Evolutionary conservation across 2,113 vertebrate species (phyloP), one percentile per base, ranked within the genome.

Genomic region (Lophius piscatorius): DNA sequence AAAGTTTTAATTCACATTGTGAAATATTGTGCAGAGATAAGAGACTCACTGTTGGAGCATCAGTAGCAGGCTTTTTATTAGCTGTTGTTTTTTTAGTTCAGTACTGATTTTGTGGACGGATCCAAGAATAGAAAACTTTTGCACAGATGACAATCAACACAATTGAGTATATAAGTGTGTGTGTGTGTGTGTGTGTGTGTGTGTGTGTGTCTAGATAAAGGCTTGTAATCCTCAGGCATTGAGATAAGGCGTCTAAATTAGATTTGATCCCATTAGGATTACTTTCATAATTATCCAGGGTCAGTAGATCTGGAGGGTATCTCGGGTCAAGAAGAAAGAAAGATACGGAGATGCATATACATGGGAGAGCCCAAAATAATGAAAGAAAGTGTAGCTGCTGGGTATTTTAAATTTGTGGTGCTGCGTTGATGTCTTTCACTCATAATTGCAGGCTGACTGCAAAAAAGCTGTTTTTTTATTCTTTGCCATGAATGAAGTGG

Each of bases 221-320:
- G 58, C 28, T 22, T 23, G 26, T 88, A 87, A 88, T 89, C 88
- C 75, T 42, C 40, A 63, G 22, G 44, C 40, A 9, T 50, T 56
- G 24, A 89, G 65, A 79, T 72, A 71, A 78, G 44, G 44, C n/a
- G 63, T 79, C 62, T n/a, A 68, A 87, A 87, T 84, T 84, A 89
- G 81, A 71, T 66, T 47, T 81, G 57, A 91, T 90, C 86, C 80
- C 80, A 83, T 90, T 90, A 87, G 80, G 72, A 75, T 73, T 70
- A 86, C 80, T 74, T 44, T 63, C 52, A 52, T 57, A 80, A 73
- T 64, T 42, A 78, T 56, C 59, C 41, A n/a, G 11, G 45, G 52
- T 63, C 14, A 48, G 38, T 46, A 63, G 70, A 74, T 51, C 46
- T 50, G 60, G 14, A 46, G 17, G 20, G 14, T 48, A 33, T 14